A percentile compares a stretch with the other conserved stretches of the same genome.
Evolutionary conservation across 2,113 vertebrate species (phyloP).

Genomic region (Andinoacara biseriatus): DNA sequence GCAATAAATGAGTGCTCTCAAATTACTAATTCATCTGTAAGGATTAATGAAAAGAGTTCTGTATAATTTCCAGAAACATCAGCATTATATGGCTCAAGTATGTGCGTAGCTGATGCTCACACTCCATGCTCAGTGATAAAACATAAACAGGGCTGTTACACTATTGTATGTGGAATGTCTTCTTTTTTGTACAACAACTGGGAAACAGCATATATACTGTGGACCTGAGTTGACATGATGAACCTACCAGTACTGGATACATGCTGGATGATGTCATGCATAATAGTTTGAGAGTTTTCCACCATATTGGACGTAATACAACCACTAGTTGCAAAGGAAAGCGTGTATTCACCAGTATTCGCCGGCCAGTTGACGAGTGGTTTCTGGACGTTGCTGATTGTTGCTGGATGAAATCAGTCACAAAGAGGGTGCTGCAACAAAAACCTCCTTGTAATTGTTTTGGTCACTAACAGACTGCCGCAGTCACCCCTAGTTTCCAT

Average conservation of each 20-base stretch:
- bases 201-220: too few relatives aligned
- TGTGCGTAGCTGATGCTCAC: background rate
- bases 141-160: background rate
- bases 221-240: background rate
- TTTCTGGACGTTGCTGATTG: too few relatives aligned
- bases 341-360: too few relatives aligned
- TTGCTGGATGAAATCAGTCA: background rate
- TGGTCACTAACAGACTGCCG: background rate
- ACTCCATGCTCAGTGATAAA: background rate
- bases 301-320: background rate
- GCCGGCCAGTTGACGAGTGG: too few relatives aligned
- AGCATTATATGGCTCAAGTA: background rate
- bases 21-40: background rate
- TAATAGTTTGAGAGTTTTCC: background rate
- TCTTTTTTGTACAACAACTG: background rate
- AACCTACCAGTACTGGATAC: background rate
- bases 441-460: background rate
- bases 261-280: fast-evolving
- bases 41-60: background rate
- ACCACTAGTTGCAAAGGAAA: background rate
- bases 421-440: background rate
- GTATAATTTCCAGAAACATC: background rate
- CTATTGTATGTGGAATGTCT: background rate
- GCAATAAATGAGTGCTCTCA: background rate
- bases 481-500: background rate